These are phyloP conservation scores for Caenorhabditis sp. DNA, from an alignment of 2,888 invertebrate species.

Conservation along the genomic window DNA sequence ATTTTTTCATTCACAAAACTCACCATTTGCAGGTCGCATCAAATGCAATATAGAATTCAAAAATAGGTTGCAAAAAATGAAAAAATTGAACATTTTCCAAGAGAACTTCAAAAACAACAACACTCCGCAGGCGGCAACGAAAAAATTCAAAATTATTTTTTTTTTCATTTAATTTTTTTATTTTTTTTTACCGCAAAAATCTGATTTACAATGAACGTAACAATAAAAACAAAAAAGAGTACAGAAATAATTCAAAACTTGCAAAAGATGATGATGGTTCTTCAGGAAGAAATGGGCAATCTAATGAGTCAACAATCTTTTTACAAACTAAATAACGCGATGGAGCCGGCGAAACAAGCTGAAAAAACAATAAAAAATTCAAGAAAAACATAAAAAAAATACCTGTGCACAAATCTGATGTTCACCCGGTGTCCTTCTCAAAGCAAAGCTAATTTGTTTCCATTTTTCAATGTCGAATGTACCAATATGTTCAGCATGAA, in stretches of 20 bases:
- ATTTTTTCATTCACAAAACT: no score
- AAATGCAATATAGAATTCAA: no score
- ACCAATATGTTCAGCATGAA: conserved; percentile 31
- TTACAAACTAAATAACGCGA: conserved; percentile 34
- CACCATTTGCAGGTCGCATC: no score
- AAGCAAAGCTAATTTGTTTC: conserved; percentile 43
- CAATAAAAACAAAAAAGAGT: neutral
- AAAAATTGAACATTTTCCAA: neutral
- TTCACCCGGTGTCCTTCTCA: conserved; percentile 23
- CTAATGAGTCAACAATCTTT: conserved; percentile 26
- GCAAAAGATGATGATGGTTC: conserved; percentile 6
- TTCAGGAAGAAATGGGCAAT: conserved; percentile 33
- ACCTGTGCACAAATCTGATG: conserved; percentile 43
- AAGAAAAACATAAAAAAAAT: neutral
- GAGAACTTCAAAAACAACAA: conserved; percentile 2
- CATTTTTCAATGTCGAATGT: conserved; percentile 48
- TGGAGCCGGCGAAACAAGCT: conserved; percentile 23
- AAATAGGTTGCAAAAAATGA: neutral
- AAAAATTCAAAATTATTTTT: conserved; percentile 16
- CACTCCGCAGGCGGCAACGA: conserved; percentile 9
- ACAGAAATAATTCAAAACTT: neutral
- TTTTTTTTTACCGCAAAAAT: conserved; percentile 9
- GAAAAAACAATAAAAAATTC: neutral
- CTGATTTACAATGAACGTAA: conserved; percentile 1
- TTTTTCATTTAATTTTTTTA: conserved; percentile 25